phyloP scores from a whole-genome alignment of 1,140 invertebrate species.

The Glossosoma conforme region DNA sequence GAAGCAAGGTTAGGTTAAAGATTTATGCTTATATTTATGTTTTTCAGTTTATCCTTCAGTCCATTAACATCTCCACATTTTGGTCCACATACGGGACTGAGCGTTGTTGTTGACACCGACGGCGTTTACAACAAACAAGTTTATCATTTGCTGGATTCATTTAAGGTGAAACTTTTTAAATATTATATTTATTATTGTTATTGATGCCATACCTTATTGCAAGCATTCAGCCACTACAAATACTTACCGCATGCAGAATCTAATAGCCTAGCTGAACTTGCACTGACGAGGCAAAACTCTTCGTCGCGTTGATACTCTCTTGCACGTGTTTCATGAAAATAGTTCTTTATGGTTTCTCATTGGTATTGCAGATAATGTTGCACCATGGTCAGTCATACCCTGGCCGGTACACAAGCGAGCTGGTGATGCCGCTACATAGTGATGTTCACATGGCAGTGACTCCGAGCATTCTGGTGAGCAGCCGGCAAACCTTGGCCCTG shows the following conservation, averaged over 20 bases:
- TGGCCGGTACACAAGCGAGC: slow-evolving; percentile 10
- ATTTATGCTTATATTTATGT: background rate
- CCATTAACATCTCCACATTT: slow-evolving; percentile 33
- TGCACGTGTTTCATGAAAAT: too few relatives aligned
- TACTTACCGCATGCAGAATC: too few relatives aligned
- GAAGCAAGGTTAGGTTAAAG: too few relatives aligned
- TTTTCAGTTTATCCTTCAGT: slow-evolving; percentile 24
- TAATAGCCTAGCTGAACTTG: too few relatives aligned
- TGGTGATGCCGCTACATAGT: slow-evolving; percentile 22
- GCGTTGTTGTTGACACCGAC: slow-evolving; percentile 36
- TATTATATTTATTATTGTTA: too few relatives aligned
- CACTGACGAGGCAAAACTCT: too few relatives aligned
- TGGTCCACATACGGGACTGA: slow-evolving; percentile 43
- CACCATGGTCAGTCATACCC: slow-evolving; percentile 17
- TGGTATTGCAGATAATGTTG: slow-evolving; percentile 19
- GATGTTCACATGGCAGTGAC: slow-evolving; percentile 19
- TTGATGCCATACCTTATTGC: too few relatives aligned
- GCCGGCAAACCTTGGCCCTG: slow-evolving; percentile 6
- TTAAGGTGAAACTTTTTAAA: slow-evolving; percentile 14
- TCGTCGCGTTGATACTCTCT: too few relatives aligned
- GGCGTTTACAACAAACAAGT: slow-evolving; percentile 34
- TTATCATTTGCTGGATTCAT: slow-evolving; percentile 31
- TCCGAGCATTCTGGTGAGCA: slow-evolving; percentile 6
- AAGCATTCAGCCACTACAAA: too few relatives aligned
- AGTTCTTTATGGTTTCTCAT: too few relatives aligned